Conservation (phyloP, 2,113 vertebrate genomes). For the Ia io region DNA sequence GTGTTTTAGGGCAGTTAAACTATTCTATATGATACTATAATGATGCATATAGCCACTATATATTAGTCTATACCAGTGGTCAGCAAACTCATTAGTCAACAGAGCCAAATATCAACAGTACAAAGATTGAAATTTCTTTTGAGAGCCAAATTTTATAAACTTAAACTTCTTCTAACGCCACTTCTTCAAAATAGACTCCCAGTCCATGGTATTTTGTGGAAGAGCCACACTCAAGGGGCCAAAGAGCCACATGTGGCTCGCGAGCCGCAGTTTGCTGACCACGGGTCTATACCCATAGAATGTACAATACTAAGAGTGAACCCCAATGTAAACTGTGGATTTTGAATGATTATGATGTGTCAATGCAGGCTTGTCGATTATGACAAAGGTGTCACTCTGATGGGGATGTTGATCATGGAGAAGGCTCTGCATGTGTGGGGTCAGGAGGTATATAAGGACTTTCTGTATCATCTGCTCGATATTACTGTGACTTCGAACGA, state of each 20-base stretch:
- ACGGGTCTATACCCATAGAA: neutral
- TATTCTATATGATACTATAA: neutral
- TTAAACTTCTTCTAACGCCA: too few relatives aligned
- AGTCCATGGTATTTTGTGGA: too few relatives aligned
- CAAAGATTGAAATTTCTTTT: too few relatives aligned
- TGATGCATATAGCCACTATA: neutral
- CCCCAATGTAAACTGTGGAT: neutral
- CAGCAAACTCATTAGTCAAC: too few relatives aligned
- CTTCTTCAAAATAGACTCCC: too few relatives aligned
- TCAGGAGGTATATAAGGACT: neutral
- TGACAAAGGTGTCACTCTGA: neutral
- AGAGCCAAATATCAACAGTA: too few relatives aligned
- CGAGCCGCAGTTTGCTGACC: too few relatives aligned
- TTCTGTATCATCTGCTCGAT: neutral
- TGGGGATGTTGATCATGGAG: neutral
- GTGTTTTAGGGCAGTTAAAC: neutral
- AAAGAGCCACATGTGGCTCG: too few relatives aligned
- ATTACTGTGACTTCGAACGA: neutral
- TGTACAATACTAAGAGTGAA: neutral
- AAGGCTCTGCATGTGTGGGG: neutral
- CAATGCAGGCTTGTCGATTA: neutral
- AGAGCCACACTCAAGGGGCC: too few relatives aligned
- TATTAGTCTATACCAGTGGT: neutral
- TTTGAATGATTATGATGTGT: neutral
- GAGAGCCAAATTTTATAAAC: too few relatives aligned